Percentiles rank a stretch among this genome's conserved stretches.
Evolutionary conservation across 2,113 vertebrate genomes (phyloP).

Genomic region (Actenoides hombroni): DNA sequence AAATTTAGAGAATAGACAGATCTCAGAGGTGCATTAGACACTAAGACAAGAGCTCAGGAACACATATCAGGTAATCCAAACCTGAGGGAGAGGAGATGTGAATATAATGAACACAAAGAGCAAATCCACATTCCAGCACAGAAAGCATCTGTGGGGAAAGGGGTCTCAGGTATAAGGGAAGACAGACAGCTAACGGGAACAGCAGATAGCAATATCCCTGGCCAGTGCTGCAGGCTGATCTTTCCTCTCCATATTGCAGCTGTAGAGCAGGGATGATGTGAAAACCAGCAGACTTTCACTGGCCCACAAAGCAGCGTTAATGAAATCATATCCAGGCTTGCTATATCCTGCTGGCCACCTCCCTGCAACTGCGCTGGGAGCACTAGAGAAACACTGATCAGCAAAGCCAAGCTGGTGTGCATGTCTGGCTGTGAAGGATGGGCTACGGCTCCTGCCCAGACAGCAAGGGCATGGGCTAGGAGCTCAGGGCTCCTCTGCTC

Average conservation of each 20-base stretch:
- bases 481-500: neutral
- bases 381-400: neutral
- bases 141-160: neutral
- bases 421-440: neutral
- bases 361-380: neutral
- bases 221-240: neutral
- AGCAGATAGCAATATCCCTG: neutral
- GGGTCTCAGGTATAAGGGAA: neutral
- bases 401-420: neutral
- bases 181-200: neutral
- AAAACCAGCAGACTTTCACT: neutral
- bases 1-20: neutral
- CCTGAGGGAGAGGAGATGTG: neutral
- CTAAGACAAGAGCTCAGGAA: neutral
- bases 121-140: neutral
- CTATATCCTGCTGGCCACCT: neutral
- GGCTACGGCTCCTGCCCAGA: neutral
- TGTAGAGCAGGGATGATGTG: conserved; percentile 4
- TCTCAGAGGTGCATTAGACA: neutral
- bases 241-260: neutral
- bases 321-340: neutral
- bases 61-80: neutral
- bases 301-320: neutral
- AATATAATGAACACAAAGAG: neutral
- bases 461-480: neutral